Base-by-base conservation (phyloP, 2,888 invertebrate genomes). In the Pantelozetes paolii region DNA sequence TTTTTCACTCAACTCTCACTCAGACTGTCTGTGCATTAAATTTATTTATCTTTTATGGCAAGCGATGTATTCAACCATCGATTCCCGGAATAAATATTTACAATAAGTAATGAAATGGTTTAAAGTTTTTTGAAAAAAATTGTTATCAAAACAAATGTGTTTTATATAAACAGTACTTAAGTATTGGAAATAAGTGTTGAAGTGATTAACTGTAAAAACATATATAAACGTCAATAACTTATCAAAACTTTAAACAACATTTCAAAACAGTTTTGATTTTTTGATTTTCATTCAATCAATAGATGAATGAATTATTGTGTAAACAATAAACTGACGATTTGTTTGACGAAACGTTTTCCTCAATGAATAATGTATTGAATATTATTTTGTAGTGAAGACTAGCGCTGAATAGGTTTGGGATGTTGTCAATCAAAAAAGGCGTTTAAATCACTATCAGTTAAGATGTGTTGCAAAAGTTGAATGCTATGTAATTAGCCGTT, bases 11-110 rank as follows among this genome's bases (percentile, higher is more conserved):
- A n/a, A n/a, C n/a, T n/a, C n/a, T n/a, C n/a, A n/a, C n/a, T n/a
- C n/a, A n/a, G n/a, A 48, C 48, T n/a, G n/a, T 9, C 11, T 48
- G 48, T 20, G 20, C 20, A n/a, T 26, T 54, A 54, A 26, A 54
- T 11, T 23, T n/a, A 62, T 32, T 62, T 23, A 62, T 62, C 62
- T 62, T 18, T 30, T n/a, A n/a, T n/a, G n/a, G n/a, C n/a, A 64
- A 64, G 32, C 64, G 9, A 40, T 13, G 11, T 40, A 40, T 64
- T 64, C 13, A 64, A 40, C 20, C 20, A 64, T 64, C 13, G 32
- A 64, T 64, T 64, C 40, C 23, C 64, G 64, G 40, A 23, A 64
- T 64, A 64, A 64, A 64, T 64, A 64, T 57, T 57, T 57, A 57
- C 57, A 30, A 57, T 54, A 54, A 57, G 9, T 26, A 26, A 54